A percentile compares a stretch with the other conserved stretches of the same genome.
Conservation (phyloP, 2,888 invertebrate species). For the Drosophila trichaetosa region DNA sequence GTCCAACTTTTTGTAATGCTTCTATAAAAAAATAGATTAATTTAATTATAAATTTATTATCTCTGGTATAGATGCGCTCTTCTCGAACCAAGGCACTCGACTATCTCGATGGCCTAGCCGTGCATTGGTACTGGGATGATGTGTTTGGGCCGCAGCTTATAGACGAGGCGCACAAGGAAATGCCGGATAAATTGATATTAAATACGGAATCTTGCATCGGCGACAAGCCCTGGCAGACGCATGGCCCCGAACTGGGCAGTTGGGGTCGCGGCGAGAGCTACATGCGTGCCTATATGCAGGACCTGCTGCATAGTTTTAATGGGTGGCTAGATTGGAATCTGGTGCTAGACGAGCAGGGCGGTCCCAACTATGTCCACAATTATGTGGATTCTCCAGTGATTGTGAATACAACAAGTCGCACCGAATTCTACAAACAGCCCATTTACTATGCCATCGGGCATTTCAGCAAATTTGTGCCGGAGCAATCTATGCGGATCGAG, state of each 20-base stretch:
- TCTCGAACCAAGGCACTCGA: constrained; percentile 86
- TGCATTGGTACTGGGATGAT: constrained; percentile 94
- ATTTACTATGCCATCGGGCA: constrained; percentile 95
- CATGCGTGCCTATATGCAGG: constrained; percentile 89
- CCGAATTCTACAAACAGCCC: constrained; percentile 95
- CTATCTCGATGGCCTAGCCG: constrained; percentile 91
- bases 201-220: constrained; percentile 93
- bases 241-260: constrained; percentile 89
- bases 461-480: constrained; percentile 90
- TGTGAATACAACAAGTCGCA: constrained; percentile 82
- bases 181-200: constrained; percentile 90
- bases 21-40: neutral
- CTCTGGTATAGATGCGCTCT: constrained; percentile 85
- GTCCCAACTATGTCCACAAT: constrained; percentile 89
- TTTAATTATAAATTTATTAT: constrained; percentile 1
- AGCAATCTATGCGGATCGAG: constrained; percentile 86
- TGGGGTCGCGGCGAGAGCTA: constrained; percentile 91
- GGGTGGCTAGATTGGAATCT: constrained; percentile 98
- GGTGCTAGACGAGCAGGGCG: constrained; percentile 90
- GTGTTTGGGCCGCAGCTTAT: constrained; percentile 87
- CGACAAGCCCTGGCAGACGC: constrained; percentile 86
- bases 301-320: constrained; percentile 90
- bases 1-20: neutral
- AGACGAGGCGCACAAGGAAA: constrained; percentile 87
- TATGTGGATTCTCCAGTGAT: constrained; percentile 91